Evolutionary conservation across 2,113 vertebrate genomes (phyloP).

Genomic region (Campylomormyrus numenius): DNA sequence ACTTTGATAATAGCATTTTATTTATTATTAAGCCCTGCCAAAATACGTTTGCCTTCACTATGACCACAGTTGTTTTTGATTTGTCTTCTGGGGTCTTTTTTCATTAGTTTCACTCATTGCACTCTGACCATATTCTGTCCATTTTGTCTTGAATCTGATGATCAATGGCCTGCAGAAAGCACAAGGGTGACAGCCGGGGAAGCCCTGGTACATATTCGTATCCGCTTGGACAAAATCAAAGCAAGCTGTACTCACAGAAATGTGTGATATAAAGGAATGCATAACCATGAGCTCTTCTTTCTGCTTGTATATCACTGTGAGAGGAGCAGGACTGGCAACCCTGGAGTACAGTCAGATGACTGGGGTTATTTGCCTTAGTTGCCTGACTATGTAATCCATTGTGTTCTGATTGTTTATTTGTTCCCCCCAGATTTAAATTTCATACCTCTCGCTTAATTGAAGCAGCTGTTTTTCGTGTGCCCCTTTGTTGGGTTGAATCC

Average conservation of each 20-base stretch:
- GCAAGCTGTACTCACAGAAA: background rate
- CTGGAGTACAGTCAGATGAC: background rate
- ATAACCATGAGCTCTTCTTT: background rate
- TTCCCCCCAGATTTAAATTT: background rate
- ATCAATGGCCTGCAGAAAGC: background rate
- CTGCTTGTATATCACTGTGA: background rate
- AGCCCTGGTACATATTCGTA: background rate
- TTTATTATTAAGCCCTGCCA: background rate
- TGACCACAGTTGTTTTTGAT: background rate
- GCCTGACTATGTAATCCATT: background rate
- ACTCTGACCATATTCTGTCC: background rate
- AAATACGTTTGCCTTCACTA: background rate
- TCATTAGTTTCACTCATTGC: background rate
- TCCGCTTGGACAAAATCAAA: background rate
- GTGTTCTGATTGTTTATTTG: background rate
- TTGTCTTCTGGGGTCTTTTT: background rate
- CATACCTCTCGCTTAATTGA: background rate
- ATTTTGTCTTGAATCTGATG: background rate
- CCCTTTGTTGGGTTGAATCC: background rate
- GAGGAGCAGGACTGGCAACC: background rate
- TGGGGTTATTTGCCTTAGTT: background rate
- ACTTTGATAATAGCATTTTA: background rate
- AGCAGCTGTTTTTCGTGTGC: background rate
- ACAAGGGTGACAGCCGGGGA: background rate
- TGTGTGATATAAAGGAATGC: background rate